Base-by-base conservation (phyloP, 1,140 invertebrate species). In the Cyclina sinensis region DNA sequence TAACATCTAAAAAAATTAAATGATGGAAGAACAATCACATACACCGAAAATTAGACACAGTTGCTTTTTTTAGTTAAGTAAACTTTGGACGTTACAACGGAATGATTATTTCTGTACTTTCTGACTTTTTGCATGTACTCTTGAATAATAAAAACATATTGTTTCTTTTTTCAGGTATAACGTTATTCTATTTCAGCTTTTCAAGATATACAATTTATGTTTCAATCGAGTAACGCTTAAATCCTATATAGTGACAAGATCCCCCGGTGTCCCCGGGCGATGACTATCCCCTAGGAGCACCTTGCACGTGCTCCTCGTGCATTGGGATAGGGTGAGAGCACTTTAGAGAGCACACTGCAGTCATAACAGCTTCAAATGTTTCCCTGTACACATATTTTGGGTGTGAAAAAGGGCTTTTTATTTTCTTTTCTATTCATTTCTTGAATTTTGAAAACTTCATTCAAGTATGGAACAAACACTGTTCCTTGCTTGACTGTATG, bases 321-420 rank as follows among this genome's bases (percentile, higher is more conserved):
- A 48, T 73, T 76, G 85, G 85, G 85, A 87, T 87, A 87, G 85
- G 85, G 76, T 87, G 85, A 87, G 85, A 87, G 85, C 85, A 70
- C 14, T 35, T 0, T 87, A 79, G 85, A 70, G 74, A 46, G 30
- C 74, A 87, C 85, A 87, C 68, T 35, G 84, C 68, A 86, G 68
- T 86, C 84, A 78, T 73, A 86, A 46, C 68, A 76, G 70, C 73
- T 32, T 78, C 74, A 78, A 16, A 78, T 16, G 21, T 78, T 32
- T 54, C 30, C 74, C 74, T 78, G 16, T 78, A 57, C 48, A 46
- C 46, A 51, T 57, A 57, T 35, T 70, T 70, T 39, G 16, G 59
- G 65, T 70, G 65, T 70, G 65, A 39, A 32, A 70, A 70, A 18
- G 3, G 32, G 14, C 24, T 70, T 70, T 70, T 30, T 35, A 70